Evolutionary conservation across 2,888 invertebrate genomes (phyloP), one percentile per base, ranked within the genome.

Genomic region (Osmoderma eremita): DNA sequence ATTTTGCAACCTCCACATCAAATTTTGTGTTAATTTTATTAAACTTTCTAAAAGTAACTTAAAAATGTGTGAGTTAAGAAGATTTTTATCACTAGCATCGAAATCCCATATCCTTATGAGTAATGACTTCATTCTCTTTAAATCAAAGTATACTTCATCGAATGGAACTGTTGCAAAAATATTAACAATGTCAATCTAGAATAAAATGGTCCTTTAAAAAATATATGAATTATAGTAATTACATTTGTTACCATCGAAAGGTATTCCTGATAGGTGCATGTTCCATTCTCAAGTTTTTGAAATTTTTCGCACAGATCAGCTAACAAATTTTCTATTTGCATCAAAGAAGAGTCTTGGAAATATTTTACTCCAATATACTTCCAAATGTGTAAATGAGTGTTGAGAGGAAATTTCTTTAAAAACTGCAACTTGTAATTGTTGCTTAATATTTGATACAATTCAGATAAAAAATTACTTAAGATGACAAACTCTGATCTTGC

Each of bases 41-140:
- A 77, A 69, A 61, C 68, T 75, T 8, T 22, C 45, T 62, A 75
- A 49, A 67, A 76, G 74, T 68, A 74, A 71, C 65, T 71, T 71
- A 48, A 73, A 72, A 42, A 75, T 69, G 58, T 74, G 71, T 56
- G 75, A 75, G 1, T 66, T 38, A 17, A 65, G n/a, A 8, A 41
- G n/a, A 50, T 53, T 45, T 22, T 38, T 8, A 8, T 68, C 58
- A 17, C 18, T 53, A 6, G 65, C 24, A 54, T 72, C 64, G 39
- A 73, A 72, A 50, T 67, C 42, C 74, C 74, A 74, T 53, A 73
- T 42, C n/a, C 63, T 67, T 1, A 62, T 15, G 36, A 71, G 17
- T 18, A 51, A 13, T 10, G 8, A 17, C n/a, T 50, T 36, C 18
- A 67, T 54, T 30, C 56, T 58, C 10, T 56, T 69, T 30, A 66